Percentiles rank a stretch among this genome's conserved stretches.
Evolutionary conservation across 2,797 vertebrate species (phyloP).

Genomic region (Rhabdophis nuchalis): DNA sequence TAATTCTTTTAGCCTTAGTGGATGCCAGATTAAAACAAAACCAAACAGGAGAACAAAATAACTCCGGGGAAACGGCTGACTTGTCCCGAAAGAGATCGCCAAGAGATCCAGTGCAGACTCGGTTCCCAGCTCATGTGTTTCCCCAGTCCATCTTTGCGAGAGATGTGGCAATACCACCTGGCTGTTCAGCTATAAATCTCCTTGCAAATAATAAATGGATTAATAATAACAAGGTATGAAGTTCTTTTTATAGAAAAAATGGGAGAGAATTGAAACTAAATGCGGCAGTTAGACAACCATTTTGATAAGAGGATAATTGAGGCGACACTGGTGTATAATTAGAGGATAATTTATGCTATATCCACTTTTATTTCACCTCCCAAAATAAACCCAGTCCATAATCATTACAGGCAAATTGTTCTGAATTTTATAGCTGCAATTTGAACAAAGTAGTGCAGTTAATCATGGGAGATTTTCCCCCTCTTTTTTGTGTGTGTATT

Average conservation of each 20-base stretch:
- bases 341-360: conserved; percentile 99
- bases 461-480: conserved; percentile 90
- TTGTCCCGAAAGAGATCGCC: neutral
- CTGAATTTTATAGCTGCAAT: conserved; percentile 98
- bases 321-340: conserved; percentile 99
- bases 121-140: conserved; percentile 76
- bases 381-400: conserved; percentile 99
- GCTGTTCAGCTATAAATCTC: conserved; percentile 95
- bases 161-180: conserved; percentile 89
- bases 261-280: conserved; percentile 99
- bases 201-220: conserved; percentile 99
- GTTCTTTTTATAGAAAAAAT: conserved; percentile 96
- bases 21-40: neutral
- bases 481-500: conserved; percentile 76
- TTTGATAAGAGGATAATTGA: conserved; percentile 99
- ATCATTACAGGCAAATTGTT: conserved; percentile 99
- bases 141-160: conserved; percentile 81
- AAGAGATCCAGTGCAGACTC: conserved; percentile 45
- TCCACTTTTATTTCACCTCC: conserved; percentile 99
- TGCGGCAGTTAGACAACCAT: conserved; percentile 99
- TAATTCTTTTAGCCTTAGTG: neutral
- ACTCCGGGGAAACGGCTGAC: neutral
- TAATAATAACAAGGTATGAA: conserved; percentile 99
- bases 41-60: neutral
- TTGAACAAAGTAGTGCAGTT: conserved; percentile 96